These are phyloP conservation scores for Podarcis raffonei DNA, from an alignment of 2,113 vertebrate species.

Conservation along the genomic window DNA sequence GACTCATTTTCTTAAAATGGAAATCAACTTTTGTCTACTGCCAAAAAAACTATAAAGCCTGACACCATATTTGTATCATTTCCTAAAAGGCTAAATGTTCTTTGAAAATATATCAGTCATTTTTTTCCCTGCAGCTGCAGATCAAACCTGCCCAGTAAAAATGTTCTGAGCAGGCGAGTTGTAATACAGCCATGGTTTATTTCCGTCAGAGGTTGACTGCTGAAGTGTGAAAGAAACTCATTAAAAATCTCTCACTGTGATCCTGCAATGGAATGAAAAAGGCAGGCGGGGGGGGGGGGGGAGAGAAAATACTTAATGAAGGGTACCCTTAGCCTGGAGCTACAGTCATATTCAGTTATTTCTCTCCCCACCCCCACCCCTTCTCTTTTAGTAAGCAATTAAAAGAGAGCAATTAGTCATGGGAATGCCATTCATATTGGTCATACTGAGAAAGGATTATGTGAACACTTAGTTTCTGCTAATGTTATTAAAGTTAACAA, in stretches of 20 bases:
- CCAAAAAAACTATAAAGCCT: slow-evolving; percentile 30
- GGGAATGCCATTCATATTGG: slow-evolving; percentile 59
- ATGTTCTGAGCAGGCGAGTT: slow-evolving; percentile 75
- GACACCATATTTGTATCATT: slow-evolving; percentile 60
- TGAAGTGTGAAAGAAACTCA: slow-evolving; percentile 82
- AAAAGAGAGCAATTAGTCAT: slow-evolving; percentile 69
- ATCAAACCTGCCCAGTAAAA: slow-evolving; percentile 74
- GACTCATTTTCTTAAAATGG: slow-evolving; percentile 42
- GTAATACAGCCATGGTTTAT: slow-evolving; percentile 74
- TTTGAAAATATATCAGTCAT: slow-evolving; percentile 71
- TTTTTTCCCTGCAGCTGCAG: slow-evolving; percentile 64
- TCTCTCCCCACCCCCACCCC: slow-evolving; percentile 30
- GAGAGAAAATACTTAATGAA: slow-evolving; percentile 73
- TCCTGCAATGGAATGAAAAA: slow-evolving; percentile 64
- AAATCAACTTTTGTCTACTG: slow-evolving; percentile 41
- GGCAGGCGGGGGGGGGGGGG: slow-evolving; percentile 24
- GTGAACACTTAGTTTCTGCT: slow-evolving; percentile 63
- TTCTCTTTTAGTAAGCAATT: slow-evolving; percentile 63
- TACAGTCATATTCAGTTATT: slow-evolving; percentile 61
- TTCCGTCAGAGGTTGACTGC: slow-evolving; percentile 76
- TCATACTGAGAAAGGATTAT: slow-evolving; percentile 61
- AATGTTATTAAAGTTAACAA: slow-evolving; percentile 69
- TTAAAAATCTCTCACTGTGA: slow-evolving; percentile 83
- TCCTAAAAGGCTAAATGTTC: slow-evolving; percentile 60
- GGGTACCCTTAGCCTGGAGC: slow-evolving; percentile 66